phyloP scores from a whole-genome alignment of 2,113 vertebrate genomes.

The Danionella cerebrum region DNA sequence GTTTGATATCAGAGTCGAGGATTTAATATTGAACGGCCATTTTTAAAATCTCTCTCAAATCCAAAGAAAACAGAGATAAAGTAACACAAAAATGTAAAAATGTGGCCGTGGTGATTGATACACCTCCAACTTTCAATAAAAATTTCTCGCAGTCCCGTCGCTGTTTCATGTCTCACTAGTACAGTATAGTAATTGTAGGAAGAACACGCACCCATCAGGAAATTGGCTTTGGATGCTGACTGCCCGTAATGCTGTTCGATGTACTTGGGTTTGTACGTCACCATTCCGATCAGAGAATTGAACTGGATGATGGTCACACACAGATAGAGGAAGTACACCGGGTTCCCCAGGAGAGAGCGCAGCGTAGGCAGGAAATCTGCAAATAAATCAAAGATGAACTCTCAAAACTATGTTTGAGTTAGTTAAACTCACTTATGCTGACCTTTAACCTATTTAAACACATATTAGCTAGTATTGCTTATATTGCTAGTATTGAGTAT shows the following conservation, averaged over 20 bases:
- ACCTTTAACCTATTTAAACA: too few relatives aligned
- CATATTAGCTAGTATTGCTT: too few relatives aligned
- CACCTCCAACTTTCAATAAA: too few relatives aligned
- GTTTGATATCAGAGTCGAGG: not conserved
- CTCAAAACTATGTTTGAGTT: too few relatives aligned
- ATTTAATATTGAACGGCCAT: constrained; percentile 1
- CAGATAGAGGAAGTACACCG: constrained; percentile 76
- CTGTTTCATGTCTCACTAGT: too few relatives aligned
- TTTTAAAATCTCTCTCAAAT: not conserved
- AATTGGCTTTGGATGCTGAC: constrained; percentile 83
- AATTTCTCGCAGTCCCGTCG: too few relatives aligned
- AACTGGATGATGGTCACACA: constrained; percentile 81
- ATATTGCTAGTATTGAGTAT: too few relatives aligned
- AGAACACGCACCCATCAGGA: constrained; percentile 78
- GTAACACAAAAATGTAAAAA: too few relatives aligned
- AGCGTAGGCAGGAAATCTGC: constrained; percentile 83
- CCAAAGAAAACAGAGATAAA: not conserved
- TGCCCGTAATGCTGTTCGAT: constrained; percentile 92
- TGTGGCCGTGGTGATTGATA: too few relatives aligned
- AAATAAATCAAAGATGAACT: constrained; percentile 23
- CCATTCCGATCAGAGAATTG: constrained; percentile 90
- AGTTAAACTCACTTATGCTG: too few relatives aligned
- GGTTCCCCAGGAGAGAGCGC: constrained; percentile 78
- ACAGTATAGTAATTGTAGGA: not conserved
- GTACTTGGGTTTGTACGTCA: constrained; percentile 93